A percentile compares a stretch with the other conserved stretches of the same genome.
Evolutionary conservation across 30 jellyfish, hydroid and myxozoan species (phyloP).

Genomic region (Turritopsis rubra): DNA sequence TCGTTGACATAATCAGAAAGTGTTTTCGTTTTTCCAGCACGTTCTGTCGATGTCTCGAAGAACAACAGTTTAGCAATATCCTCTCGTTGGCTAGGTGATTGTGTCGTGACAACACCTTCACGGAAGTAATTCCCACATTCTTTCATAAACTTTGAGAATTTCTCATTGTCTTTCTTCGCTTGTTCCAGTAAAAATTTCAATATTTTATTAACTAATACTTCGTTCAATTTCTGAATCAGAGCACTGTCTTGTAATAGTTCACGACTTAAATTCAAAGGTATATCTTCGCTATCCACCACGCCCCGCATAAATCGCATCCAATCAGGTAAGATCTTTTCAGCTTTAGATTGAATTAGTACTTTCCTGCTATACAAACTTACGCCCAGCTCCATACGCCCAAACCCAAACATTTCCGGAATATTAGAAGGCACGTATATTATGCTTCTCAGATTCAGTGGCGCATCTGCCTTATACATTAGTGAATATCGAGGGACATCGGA

Average conservation of each 20-base stretch:
- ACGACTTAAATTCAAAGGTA: slow-evolving; percentile 90
- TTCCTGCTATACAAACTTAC: slow-evolving; percentile 80
- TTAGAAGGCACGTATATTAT: slow-evolving; percentile 77
- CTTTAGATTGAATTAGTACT: slow-evolving; percentile 91
- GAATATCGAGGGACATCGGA: slow-evolving; percentile 93
- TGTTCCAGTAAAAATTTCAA: slow-evolving; percentile 68
- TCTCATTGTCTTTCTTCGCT: slow-evolving; percentile 81
- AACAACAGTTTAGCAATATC: slow-evolving; percentile 76
- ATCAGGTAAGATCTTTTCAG: slow-evolving; percentile 74
- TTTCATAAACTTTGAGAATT: slow-evolving; percentile 74
- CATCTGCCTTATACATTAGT: slow-evolving; percentile 85
- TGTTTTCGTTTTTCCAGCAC: slow-evolving; percentile 60
- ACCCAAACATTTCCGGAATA: slow-evolving; percentile 82
- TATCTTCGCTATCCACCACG: slow-evolving; percentile 95
- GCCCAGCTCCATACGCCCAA: slow-evolving; percentile 85
- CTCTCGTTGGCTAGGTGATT: slow-evolving; percentile 64
- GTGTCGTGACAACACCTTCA: slow-evolving; percentile 91
- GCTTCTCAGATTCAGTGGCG: slow-evolving; percentile 91
- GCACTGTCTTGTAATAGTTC: slow-evolving; percentile 97
- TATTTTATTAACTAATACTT: slow-evolving; percentile 53
- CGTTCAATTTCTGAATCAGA: slow-evolving; percentile 56
- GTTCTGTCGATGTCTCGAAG: slow-evolving; percentile 84
- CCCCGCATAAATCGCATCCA: slow-evolving; percentile 96
- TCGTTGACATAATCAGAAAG: slow-evolving; percentile 63
- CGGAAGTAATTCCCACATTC: slow-evolving; percentile 85